Evolutionary conservation across 1,140 invertebrate species (phyloP), one percentile per base, ranked within the genome.

Genomic region (Heliconius hermathena): DNA sequence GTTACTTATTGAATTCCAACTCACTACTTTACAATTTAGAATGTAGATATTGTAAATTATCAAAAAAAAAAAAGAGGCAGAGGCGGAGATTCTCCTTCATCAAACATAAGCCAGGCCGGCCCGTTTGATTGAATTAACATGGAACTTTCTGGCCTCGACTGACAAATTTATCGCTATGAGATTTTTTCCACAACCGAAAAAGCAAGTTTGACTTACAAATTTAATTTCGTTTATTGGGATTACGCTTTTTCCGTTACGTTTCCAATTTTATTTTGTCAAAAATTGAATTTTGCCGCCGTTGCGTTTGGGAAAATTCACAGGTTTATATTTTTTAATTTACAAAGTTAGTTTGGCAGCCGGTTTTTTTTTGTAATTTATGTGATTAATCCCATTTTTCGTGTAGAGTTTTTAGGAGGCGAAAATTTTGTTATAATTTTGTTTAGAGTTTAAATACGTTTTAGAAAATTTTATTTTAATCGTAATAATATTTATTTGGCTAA

Each of bases 61-160:
- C 77, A 70, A 81, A 74, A 41, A 41, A 77, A 74, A 46, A 46
- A 46, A 46, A 76, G 26, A 41, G n/a, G 36, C 54, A 41, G 71
- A 71, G 60, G 70, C 36, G 72, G 76, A 81, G 75, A 81, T 81
- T 81, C 88, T 85, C 85, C 87, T 77, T 81, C 79, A 81, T 92
- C 90, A 90, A 90, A 89, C 87, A 88, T 89, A 90, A 91, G 89
- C 88, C 91, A 86, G 85, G 83, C 84, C 46, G 81, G 72, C 80
- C 80, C 79, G 75, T 81, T 79, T 91, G 89, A 93, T 93, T 93
- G 89, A 93, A 93, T 93, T 91, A 91, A 86, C 91, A 88, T 85
- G 85, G 88, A 93, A 90, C 83, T 91, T 92, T 89, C 79, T 73
- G 79, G 82, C 77, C 81, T 80, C 74, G 78, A 71, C 74, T 89